phyloP scores from a whole-genome alignment of 2,888 invertebrate genomes.

The Pantelozetes paolii region DNA sequence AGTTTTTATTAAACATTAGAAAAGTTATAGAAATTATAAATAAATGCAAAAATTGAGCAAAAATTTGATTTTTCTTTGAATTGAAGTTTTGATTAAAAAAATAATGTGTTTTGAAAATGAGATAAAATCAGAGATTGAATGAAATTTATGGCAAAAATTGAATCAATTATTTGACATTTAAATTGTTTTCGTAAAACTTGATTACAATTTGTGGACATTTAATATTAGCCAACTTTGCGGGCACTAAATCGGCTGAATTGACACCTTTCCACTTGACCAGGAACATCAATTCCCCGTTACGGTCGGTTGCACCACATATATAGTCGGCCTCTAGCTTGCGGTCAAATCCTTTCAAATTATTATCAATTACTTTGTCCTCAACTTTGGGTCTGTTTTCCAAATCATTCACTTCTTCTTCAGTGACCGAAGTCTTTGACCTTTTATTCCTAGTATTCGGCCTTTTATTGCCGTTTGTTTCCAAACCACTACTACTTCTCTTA shows the following conservation, averaged over 20 bases:
- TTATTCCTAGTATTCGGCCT: too few relatives aligned
- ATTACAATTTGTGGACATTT: constrained; percentile 56
- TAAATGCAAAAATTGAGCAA: too few relatives aligned
- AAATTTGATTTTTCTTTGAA: too few relatives aligned
- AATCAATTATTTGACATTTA: constrained; percentile 49
- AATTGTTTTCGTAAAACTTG: constrained; percentile 55
- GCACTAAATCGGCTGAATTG: constrained; percentile 34
- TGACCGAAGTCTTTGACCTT: too few relatives aligned
- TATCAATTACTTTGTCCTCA: not conserved
- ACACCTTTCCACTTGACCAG: constrained; percentile 36
- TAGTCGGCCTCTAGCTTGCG: constrained; percentile 15
- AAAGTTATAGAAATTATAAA: too few relatives aligned
- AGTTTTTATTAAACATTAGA: too few relatives aligned
- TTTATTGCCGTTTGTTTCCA: too few relatives aligned
- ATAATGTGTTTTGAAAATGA: too few relatives aligned
- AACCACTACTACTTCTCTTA: too few relatives aligned
- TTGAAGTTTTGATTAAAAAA: too few relatives aligned
- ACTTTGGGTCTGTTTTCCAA: not conserved
- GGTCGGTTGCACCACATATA: constrained; percentile 32
- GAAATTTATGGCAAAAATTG: too few relatives aligned
- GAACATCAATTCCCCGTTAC: constrained; percentile 30
- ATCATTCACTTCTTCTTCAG: not conserved
- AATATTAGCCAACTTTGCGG: constrained; percentile 49
- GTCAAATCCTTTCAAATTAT: constrained; percentile 48
- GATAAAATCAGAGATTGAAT: too few relatives aligned